These are phyloP conservation scores for Drosophila percnosoma DNA, from an alignment of 2,888 invertebrate genomes.

Conservation along the genomic window DNA sequence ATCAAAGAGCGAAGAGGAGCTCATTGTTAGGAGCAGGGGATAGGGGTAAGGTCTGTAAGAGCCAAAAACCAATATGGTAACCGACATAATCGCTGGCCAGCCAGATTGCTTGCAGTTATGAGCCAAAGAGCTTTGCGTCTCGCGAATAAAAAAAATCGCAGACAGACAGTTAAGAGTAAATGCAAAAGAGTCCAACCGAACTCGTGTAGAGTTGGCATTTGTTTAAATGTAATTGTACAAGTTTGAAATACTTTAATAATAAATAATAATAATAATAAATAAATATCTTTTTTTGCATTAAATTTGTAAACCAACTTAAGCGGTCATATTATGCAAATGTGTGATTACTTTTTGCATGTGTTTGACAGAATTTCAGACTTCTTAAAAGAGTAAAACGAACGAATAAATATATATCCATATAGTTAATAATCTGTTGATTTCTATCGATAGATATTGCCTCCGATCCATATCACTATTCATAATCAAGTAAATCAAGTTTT, in stretches of 20 bases:
- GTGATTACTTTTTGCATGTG: not conserved
- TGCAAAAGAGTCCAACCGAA: not conserved
- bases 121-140: constrained; percentile 17
- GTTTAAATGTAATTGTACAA: not conserved
- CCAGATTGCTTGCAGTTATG: constrained; percentile 33
- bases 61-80: constrained; percentile 58
- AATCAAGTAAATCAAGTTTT: not conserved
- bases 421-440: not conserved
- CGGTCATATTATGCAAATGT: not conserved
- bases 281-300: too few species aligned
- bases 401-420: not conserved
- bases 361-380: not conserved
- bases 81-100: constrained; percentile 61
- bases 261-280: too few species aligned
- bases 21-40: not conserved
- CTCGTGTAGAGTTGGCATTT: not conserved
- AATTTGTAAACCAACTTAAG: not conserved
- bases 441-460: not conserved
- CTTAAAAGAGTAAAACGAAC: not conserved
- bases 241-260: not conserved
- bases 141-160: not conserved
- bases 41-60: constrained; percentile 48
- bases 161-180: constrained; percentile 11
- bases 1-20: constrained; percentile 9
- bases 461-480: not conserved